Percentiles rank a stretch among this genome's conserved stretches.
Conservation (phyloP, 2,888 invertebrate species). For the Dicyrtomina minuta region DNA sequence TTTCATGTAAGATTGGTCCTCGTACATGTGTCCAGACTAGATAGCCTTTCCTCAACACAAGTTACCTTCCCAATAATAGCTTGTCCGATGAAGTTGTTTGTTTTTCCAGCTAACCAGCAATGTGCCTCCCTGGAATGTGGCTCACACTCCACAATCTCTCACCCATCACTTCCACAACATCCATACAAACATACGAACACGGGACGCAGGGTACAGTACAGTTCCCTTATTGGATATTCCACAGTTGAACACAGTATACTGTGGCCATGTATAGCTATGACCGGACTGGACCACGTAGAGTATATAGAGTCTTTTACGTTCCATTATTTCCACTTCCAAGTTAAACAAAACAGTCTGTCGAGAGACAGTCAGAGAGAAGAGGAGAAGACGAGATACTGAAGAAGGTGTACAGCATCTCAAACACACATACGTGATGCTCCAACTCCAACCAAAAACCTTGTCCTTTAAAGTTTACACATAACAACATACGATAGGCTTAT, state of each 20-base stretch:
- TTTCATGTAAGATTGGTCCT: slow-evolving; percentile 16
- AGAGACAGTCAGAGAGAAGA: too few species aligned
- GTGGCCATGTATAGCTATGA: too few species aligned
- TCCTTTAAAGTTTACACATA: too few species aligned
- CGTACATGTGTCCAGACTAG: slow-evolving; percentile 20
- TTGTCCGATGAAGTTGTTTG: slow-evolving; percentile 35
- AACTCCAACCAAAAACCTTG: neutral
- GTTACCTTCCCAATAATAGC: slow-evolving; percentile 26
- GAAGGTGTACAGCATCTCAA: neutral
- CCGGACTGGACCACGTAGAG: too few species aligned
- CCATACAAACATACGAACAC: neutral
- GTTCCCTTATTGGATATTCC: too few species aligned
- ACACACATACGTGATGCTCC: neutral
- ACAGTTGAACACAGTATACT: too few species aligned
- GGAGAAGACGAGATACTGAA: too few species aligned
- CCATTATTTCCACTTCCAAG: too few species aligned
- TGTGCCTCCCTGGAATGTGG: slow-evolving; percentile 25
- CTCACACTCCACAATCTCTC: slow-evolving; percentile 21
- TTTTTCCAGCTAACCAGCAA: slow-evolving; percentile 13
- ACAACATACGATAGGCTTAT: neutral
- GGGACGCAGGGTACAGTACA: too few species aligned
- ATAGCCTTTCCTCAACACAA: slow-evolving; percentile 13
- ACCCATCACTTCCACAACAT: neutral
- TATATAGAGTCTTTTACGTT: too few species aligned
- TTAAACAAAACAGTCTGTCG: too few species aligned